Conservation (phyloP, 2,888 invertebrate genomes). For the Acheta domesticus region DNA sequence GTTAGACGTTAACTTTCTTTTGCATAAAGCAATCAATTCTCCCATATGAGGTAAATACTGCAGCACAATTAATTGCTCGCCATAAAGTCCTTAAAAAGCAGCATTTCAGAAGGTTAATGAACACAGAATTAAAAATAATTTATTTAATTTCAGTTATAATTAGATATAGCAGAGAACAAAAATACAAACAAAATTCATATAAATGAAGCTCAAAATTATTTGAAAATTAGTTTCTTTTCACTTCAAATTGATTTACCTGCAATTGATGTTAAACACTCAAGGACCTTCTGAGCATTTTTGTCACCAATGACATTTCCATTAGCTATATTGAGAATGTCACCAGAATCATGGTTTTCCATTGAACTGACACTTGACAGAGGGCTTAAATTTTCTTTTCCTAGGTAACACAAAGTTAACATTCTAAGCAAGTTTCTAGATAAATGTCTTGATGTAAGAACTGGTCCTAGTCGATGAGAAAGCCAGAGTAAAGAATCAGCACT, state of each 20-base stretch:
- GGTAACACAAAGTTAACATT: constrained; percentile 91
- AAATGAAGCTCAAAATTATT: no score
- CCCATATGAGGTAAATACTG: constrained; percentile 89
- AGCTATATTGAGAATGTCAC: constrained; percentile 51
- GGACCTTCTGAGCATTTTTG: constrained; percentile 76
- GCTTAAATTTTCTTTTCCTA: constrained; percentile 71
- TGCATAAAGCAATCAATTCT: constrained; percentile 77
- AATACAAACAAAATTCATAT: no score
- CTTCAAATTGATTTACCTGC: constrained; percentile 57
- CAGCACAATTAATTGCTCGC: constrained; percentile 79
- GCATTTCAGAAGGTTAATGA: not conserved
- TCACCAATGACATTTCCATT: constrained; percentile 72
- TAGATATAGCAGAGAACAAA: not conserved
- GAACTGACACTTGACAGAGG: constrained; percentile 24
- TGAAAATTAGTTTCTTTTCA: no score
- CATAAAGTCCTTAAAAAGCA: constrained; percentile 64
- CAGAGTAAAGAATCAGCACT: constrained; percentile 84
- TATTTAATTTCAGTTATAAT: not conserved
- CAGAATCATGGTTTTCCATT: constrained; percentile 27
- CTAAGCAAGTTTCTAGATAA: constrained; percentile 86
- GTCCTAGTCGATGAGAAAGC: constrained; percentile 90
- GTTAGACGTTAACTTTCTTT: constrained; percentile 73
- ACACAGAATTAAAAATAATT: not conserved
- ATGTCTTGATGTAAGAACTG: constrained; percentile 87
- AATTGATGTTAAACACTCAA: constrained; percentile 85